Conservation (phyloP, 2,797 vertebrate genomes). For the Crenuchus spilurus region DNA sequence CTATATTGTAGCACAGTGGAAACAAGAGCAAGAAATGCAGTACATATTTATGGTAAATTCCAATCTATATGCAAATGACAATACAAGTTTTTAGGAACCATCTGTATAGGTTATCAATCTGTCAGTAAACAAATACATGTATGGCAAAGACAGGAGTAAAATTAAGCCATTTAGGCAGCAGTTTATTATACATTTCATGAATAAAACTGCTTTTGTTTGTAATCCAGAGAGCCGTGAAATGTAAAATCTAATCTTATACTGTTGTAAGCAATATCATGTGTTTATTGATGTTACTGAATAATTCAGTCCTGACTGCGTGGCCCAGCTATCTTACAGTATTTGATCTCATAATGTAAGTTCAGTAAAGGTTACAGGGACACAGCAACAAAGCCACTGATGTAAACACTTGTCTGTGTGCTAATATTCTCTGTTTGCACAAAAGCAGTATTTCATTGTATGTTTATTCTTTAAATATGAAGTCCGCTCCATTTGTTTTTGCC, state of each 20-base stretch:
- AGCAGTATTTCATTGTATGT: neutral
- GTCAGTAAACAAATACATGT: neutral
- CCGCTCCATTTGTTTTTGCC: neutral
- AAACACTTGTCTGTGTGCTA: neutral
- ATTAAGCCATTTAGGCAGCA: neutral
- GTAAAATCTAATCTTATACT: neutral
- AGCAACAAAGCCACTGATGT: neutral
- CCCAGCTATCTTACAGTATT: neutral
- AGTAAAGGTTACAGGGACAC: neutral
- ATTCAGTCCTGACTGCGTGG: neutral
- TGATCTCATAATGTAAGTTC: neutral
- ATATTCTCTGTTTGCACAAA: neutral
- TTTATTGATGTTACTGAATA: neutral
- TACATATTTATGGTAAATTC: neutral
- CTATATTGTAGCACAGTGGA: slow-evolving; percentile 6
- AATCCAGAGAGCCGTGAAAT: neutral
- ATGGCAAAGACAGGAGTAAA: neutral
- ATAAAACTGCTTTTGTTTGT: too few relatives aligned
- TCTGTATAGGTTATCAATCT: neutral
- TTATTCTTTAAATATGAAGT: neutral
- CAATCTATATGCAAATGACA: neutral
- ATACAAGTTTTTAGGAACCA: neutral
- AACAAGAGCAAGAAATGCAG: slow-evolving; percentile 9
- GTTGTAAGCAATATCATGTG: neutral
- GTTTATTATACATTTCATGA: neutral